Evolutionary conservation across 2,888 invertebrate genomes (phyloP), one percentile per base, ranked within the genome.

Genomic region (Napeogenes sylphis): DNA sequence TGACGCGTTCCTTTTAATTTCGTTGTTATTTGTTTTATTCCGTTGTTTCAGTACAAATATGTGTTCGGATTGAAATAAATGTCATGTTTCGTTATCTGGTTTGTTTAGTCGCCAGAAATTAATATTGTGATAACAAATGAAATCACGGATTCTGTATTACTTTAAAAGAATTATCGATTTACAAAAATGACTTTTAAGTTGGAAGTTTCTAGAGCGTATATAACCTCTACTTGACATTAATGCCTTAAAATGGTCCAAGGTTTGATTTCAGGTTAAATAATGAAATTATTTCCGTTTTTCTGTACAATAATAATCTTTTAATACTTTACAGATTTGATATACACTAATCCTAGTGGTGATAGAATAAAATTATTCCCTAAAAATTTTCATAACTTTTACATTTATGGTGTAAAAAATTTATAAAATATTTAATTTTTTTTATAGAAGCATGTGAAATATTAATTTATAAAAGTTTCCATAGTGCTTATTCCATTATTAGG

Each of bases 31-130:
- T 65, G 46, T 59, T 61, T 55, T 46, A 53, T 61, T 58, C 51
- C 46, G 59, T 59, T 61, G 58, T 67, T 65, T 47, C 62, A 54
- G 55, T 59, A 63, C 59, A 63, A 61, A 62, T 59, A 38, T 59
- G 47, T 55, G 45, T 61, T 62, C 45, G 55, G 35, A 57, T 59
- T 45, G 59, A 55, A 66, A 61, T 46, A 59, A 64, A 61, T 58
- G 61, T 61, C 33, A 56, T 38, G 57, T 61, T 13, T 21, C 35
- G 38, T 42, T 53, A 61, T 42, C 46, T 63, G 4, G 45, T 64
- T 61, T 58, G 46, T 58, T 64, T 21, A 55, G 35, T n/a, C 54
- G 46, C 47, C 54, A n/a, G 47, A 47, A 3, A 51, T 51, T 51
- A 51, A 51, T 51, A 51, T 8, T 12, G 51, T 30, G 30, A 51